Evolutionary conservation across 2,797 vertebrate species (phyloP).

Genomic region (Myotis findleyi): DNA sequence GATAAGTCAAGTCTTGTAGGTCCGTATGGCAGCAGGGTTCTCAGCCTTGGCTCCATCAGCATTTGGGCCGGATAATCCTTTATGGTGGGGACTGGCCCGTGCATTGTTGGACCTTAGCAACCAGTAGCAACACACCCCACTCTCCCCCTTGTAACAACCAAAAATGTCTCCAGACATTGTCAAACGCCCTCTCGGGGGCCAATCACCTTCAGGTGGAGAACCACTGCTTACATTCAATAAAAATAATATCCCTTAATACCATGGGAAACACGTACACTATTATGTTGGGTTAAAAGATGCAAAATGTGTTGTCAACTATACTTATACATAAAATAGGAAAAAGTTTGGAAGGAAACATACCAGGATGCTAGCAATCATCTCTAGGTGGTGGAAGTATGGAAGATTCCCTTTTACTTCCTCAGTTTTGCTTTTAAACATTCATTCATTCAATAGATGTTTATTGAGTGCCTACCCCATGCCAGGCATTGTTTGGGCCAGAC

Average conservation of each 20-base stretch:
- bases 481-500: background rate
- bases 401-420: background rate
- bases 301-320: background rate
- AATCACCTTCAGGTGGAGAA: background rate
- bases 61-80: rapidly evolving
- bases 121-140: rapidly evolving
- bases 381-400: background rate
- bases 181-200: background rate
- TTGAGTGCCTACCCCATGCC: background rate
- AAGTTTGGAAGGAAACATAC: background rate
- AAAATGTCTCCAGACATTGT: background rate
- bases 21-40: rapidly evolving
- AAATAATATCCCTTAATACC: background rate
- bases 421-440: background rate
- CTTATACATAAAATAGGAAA: background rate
- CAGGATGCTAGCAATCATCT: background rate
- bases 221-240: background rate
- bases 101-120: background rate
- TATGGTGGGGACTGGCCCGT: rapidly evolving
- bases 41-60: rapidly evolving
- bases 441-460: background rate
- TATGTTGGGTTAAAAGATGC: background rate
- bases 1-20: rapidly evolving
- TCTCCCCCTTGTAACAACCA: background rate
- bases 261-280: background rate